Base-by-base conservation (phyloP, 2,113 vertebrate genomes). In the Empidonax alnorum region DNA sequence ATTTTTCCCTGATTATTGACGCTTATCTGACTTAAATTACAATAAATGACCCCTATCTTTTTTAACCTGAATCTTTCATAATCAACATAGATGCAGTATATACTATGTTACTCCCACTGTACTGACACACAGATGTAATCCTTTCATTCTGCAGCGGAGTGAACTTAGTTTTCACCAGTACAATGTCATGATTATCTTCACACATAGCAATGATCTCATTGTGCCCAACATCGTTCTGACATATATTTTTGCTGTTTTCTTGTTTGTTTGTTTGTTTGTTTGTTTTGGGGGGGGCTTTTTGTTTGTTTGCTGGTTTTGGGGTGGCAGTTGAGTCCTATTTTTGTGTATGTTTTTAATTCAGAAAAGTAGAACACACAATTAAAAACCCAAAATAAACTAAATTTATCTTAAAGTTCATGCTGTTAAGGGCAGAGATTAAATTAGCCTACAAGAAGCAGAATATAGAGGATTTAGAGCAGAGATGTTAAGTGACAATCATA, bases 251-350 rank as follows among this genome's bases (percentile, higher is more conserved):
- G 2, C 10, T 30, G 20, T 12, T 25, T 39, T 17, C 6, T 66
- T 46, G 14, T 18, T 39, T n/a, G n/a, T 35, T 2, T 15, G 35
- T 31, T 35, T 52, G 24, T 42, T 46, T 46, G n/a, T 42, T 44
- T 44, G 19, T 44, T 44, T 44, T 44, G n/a, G n/a, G n/a, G 10
- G 7, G 3, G 1, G 7, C 6, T 68, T 46, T 58, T 44, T 35
- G 23, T 25, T 2, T 16, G 35, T 35, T 35, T 39, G 16, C 10
- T 33, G 37, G 10, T 7, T 12, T 33, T 42, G 13, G 6, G 24
- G 4, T 2, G 3, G 8, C 12, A 4, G 2, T 1, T 12, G 10
- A 24, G 4, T 28, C 31, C 21, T 3, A 12, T 31, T 75, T 78
- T 30, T 67, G 7, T 42, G 3, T n/a, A 9, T 28, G 10, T 31